Evolutionary conservation across 2,113 vertebrate species (phyloP).

Genomic region (Parus major): DNA sequence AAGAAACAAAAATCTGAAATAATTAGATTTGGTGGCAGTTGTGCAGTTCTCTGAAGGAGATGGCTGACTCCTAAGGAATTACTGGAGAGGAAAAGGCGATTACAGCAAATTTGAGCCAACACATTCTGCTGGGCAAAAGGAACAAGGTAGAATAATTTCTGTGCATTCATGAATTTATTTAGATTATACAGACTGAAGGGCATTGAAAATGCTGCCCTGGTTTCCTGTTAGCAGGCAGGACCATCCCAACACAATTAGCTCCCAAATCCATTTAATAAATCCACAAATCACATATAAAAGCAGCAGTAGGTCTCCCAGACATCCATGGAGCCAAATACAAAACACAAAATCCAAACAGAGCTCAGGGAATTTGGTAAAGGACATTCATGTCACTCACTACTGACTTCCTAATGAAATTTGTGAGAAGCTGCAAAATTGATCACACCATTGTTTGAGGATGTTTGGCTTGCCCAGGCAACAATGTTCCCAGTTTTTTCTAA

Average conservation of each 20-base stretch:
- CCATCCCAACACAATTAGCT: conserved; percentile 56
- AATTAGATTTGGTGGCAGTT: background rate
- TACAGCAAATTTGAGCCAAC: conserved; percentile 37
- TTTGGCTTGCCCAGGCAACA: background rate
- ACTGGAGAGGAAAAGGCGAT: conserved; percentile 40
- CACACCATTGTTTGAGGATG: background rate
- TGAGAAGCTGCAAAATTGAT: background rate
- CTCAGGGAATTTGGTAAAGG: background rate
- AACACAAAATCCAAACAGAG: background rate
- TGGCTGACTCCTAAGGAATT: background rate
- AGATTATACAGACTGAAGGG: background rate
- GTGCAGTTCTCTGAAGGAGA: background rate
- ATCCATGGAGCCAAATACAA: background rate
- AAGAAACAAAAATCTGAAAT: background rate
- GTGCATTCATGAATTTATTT: conserved; percentile 53
- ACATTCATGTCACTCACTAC: background rate
- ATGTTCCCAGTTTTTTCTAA: background rate
- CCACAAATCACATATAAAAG: background rate
- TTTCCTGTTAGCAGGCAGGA: conserved; percentile 44
- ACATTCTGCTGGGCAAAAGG: conserved; percentile 2
- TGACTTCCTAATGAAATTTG: background rate
- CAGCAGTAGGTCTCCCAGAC: background rate
- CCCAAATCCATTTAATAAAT: conserved; percentile 54
- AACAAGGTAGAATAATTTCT: background rate
- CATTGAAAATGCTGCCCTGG: conserved; percentile 1